These are phyloP conservation scores for Tor tambroides DNA, from an alignment of 2,113 vertebrate genomes.

Conservation along the genomic window DNA sequence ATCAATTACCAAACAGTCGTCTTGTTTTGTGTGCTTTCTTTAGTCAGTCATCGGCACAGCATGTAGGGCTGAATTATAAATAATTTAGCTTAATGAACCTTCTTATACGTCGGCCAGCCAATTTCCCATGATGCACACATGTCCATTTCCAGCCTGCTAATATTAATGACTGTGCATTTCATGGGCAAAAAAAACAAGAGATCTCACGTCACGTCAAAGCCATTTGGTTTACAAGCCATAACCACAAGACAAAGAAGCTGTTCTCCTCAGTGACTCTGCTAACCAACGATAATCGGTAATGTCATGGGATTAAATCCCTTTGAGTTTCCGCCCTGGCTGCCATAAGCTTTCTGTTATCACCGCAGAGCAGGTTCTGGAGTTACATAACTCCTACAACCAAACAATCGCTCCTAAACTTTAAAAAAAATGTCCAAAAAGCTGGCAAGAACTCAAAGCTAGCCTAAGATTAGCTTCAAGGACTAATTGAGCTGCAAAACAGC, in stretches of 20 bases:
- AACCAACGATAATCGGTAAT: slow-evolving; percentile 64
- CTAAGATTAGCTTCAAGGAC: slow-evolving; percentile 63
- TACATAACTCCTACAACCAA: slow-evolving; percentile 62
- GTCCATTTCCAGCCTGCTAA: slow-evolving; percentile 9
- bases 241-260: slow-evolving; percentile 57
- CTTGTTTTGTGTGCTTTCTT: slow-evolving; percentile 25
- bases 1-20: slow-evolving; percentile 58
- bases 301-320: slow-evolving; percentile 64
- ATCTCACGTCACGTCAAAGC: slow-evolving; percentile 26
- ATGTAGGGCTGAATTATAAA: slow-evolving; percentile 56
- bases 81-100: slow-evolving; percentile 27
- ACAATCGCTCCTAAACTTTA: slow-evolving; percentile 57
- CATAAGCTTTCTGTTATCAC: slow-evolving; percentile 71
- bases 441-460: slow-evolving; percentile 48
- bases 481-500: slow-evolving; percentile 57
- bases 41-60: slow-evolving; percentile 18
- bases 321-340: slow-evolving; percentile 63
- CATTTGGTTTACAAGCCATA: slow-evolving; percentile 1
- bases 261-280: slow-evolving; percentile 58
- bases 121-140: background rate
- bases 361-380: slow-evolving; percentile 68
- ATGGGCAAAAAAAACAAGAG: background rate
- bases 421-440: slow-evolving; percentile 46
- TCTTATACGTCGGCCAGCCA: background rate
- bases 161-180: slow-evolving; percentile 2